A percentile compares a stretch with the other conserved stretches of the same genome.
Evolutionary conservation across 2,113 vertebrate species (phyloP).

Genomic region (Guaruba guarouba): DNA sequence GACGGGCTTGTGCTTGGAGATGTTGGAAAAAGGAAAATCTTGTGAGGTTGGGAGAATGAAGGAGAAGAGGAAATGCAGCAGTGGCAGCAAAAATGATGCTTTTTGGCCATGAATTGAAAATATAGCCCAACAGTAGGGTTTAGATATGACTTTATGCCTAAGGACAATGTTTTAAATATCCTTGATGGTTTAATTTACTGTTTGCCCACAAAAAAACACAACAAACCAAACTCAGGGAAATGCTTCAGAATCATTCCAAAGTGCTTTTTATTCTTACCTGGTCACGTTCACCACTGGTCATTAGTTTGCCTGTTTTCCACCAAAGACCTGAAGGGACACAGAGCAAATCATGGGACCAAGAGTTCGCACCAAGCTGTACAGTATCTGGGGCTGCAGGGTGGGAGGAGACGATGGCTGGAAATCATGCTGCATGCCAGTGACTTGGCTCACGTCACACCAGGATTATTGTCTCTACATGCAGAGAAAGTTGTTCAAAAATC

Average conservation of each 20-base stretch:
- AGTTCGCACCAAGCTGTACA: background rate
- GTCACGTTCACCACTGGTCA: background rate
- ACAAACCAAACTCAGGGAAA: background rate
- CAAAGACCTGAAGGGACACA: background rate
- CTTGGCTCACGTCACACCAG: slow-evolving; percentile 34
- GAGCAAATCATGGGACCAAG: accelerated
- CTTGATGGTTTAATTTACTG: background rate
- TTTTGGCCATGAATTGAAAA: background rate
- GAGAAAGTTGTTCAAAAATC: slow-evolving; percentile 63
- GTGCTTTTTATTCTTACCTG: background rate
- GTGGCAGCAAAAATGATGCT: background rate
- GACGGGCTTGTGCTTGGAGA: background rate
- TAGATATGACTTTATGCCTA: background rate
- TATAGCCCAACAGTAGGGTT: background rate
- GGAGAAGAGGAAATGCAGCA: background rate
- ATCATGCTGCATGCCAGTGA: background rate
- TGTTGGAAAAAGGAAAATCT: background rate
- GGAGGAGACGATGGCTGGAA: background rate
- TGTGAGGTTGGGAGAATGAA: background rate
- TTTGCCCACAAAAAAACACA: background rate
- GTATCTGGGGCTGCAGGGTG: background rate
- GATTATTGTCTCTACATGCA: slow-evolving; percentile 49
- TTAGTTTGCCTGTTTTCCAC: background rate
- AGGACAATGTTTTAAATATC: background rate
- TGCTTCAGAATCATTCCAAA: background rate